Percentiles rank a stretch among this genome's conserved stretches.
Conservation (phyloP, 2,797 vertebrate genomes). For the Dryobates pubescens region DNA sequence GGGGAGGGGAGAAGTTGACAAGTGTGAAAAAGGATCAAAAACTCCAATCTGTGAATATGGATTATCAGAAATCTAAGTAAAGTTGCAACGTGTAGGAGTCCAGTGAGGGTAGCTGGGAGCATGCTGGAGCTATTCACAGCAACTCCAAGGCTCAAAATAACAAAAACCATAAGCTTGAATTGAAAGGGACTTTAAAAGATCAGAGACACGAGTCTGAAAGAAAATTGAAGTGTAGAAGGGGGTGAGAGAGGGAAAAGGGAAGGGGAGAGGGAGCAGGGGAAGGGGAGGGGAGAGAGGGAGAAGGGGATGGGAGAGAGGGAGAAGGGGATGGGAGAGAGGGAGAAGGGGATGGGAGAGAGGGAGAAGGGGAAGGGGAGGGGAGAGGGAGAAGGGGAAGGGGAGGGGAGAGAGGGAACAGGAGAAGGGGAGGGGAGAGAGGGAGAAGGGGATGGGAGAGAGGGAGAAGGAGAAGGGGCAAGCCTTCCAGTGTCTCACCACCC, state of each 20-base stretch:
- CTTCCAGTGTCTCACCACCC: no score
- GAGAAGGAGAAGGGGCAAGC: no score
- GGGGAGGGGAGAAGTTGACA: neutral
- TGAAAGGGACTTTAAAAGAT: neutral
- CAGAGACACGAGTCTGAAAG: neutral
- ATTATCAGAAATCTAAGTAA: neutral
- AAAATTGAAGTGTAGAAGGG: no score
- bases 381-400: no score
- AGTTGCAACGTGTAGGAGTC: neutral
- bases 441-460: neutral
- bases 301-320: no score
- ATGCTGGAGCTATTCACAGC: neutral
- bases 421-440: no score
- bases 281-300: neutral
- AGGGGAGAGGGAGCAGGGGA: neutral
- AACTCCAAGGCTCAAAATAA: neutral
- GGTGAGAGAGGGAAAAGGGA: no score
- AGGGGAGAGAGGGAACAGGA: no score
- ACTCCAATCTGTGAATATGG: neutral
- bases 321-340: no score
- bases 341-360: no score
- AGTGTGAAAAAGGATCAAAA: neutral
- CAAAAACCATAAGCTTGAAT: neutral
- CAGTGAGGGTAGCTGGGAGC: neutral
- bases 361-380: no score